A percentile compares a stretch with the other conserved stretches of the same genome.
Evolutionary conservation across 53 echinoderm and acorn worm species (phyloP).

Genomic region (Astropecten irregularis): DNA sequence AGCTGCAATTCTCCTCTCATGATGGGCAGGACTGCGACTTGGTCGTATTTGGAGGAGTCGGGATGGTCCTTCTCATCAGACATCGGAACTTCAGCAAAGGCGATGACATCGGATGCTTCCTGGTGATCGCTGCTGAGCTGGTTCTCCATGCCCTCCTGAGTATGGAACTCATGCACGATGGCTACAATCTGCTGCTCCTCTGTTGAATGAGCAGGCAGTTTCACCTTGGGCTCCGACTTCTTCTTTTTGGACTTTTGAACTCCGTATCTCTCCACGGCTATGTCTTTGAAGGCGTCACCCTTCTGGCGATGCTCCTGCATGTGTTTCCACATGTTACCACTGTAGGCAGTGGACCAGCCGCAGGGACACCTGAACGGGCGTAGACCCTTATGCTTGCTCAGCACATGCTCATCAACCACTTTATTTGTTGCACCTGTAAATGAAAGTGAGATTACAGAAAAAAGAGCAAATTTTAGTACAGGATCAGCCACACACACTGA

Average conservation of each 20-base stretch:
- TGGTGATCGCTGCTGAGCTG: not conserved
- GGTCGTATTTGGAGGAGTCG: not conserved
- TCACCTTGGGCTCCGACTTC: not conserved
- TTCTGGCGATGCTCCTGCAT: conserved; percentile 83
- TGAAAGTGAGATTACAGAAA: not conserved
- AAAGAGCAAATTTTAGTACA: too few relatives aligned
- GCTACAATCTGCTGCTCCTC: conserved; percentile 7
- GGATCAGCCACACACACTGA: too few relatives aligned
- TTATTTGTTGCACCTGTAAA: conserved; percentile 96
- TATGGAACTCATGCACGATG: conserved; percentile 4
- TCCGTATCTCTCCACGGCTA: conserved; percentile 11
- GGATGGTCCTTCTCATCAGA: not conserved
- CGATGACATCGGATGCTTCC: not conserved
- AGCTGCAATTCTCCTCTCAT: not conserved
- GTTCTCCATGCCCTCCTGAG: not conserved
- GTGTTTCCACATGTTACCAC: conserved; percentile 99
- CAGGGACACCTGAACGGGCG: conserved; percentile 89
- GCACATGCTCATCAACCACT: conserved; percentile 87
- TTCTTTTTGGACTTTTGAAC: not conserved
- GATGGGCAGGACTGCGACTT: not conserved
- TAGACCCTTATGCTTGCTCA: conserved; percentile 81
- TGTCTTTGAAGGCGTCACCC: conserved; percentile 29
- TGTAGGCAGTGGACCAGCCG: conserved; percentile 89
- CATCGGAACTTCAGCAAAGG: not conserved
- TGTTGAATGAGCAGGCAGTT: not conserved